Conservation (phyloP, 2,113 vertebrate species). For the Pterophyllum scalare region DNA sequence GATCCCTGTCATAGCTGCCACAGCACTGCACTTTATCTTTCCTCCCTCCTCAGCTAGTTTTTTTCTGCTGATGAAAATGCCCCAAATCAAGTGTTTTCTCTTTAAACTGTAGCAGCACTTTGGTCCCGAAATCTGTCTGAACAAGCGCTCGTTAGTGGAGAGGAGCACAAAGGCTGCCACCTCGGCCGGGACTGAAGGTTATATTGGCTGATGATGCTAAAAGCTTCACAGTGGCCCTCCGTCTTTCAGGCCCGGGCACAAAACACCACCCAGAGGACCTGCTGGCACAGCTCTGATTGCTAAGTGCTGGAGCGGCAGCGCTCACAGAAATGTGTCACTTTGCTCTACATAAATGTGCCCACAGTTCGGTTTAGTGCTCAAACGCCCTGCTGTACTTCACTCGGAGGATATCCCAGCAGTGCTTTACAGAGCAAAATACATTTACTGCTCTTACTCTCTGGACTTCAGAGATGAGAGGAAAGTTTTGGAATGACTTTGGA, state of each 20-base stretch:
- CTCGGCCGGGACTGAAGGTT: background rate
- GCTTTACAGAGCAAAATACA: background rate
- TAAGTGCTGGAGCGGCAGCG: background rate
- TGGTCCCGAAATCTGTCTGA: background rate
- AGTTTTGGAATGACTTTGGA: background rate
- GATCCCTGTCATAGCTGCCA: background rate
- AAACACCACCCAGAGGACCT: background rate
- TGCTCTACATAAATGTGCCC: constrained; percentile 11
- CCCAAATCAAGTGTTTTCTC: background rate
- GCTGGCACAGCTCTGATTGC: constrained; percentile 40
- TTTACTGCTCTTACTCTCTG: background rate
- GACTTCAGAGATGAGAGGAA: background rate
- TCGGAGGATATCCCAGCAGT: background rate
- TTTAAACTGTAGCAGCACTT: background rate
- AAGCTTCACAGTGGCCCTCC: background rate
- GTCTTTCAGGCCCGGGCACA: background rate
- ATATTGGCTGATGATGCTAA: constrained; percentile 12
- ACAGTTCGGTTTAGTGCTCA: background rate
- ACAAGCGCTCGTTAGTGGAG: background rate
- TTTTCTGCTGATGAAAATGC: background rate
- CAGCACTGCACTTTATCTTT: background rate
- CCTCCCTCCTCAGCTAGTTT: background rate
- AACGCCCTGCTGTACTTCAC: background rate
- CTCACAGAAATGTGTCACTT: constrained; percentile 20
- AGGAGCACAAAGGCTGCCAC: background rate